Base-by-base conservation (phyloP, 37 sponge, comb jelly and placozoan species). In the Diacarnus erythraeanus region DNA sequence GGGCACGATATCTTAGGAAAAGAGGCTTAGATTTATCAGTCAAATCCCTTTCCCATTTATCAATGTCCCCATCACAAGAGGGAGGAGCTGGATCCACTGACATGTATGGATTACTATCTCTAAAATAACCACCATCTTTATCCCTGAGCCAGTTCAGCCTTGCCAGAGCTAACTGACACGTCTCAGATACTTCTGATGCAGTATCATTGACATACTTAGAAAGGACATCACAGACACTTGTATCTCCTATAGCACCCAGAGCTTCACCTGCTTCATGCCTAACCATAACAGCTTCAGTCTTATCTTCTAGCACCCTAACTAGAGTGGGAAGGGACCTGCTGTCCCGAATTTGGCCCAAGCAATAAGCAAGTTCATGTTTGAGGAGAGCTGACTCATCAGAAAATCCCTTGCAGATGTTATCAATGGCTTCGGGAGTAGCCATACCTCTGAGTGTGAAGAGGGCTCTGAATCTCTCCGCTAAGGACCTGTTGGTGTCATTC, bases 61-160 rank as follows among this genome's bases (percentile, higher is more conserved):
- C 58, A 6, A 91, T 40, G n/a, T 71, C 33, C 23, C 91, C 93
- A 4, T 84, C 41, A 0, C 21, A 58, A 21, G 64, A 79, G 1
- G 99, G 91, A 42, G 99, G 99, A n/a, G 99, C 99, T 42, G 99
- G 99, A 69, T 99, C 99, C 12, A 99, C 84, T 23, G 99, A 94
- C 1, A n/a, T 12, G 58, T 82, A 97, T 38, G 92, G 92, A 69
- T 84, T 89, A 29, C 56, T 79, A 31, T 91, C 87, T 1, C 38
- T 30, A 35, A 84, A 87, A 1, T 27, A 25, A 23, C 83, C 80
- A 31, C 36, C 38, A 18, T 87, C 85, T 59, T 42, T 21, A 1
- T 67, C 42, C 42, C 65, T 57, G 38, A 76, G 38, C 88, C 94
- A 92, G 35, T 79, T 43, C 9, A 97, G 82, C 34, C 86, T 70